A percentile compares a stretch with the other conserved stretches of the same genome.
phyloP scores from a whole-genome alignment of 2,113 vertebrate species.

The Thamnophis sirtalis region DNA sequence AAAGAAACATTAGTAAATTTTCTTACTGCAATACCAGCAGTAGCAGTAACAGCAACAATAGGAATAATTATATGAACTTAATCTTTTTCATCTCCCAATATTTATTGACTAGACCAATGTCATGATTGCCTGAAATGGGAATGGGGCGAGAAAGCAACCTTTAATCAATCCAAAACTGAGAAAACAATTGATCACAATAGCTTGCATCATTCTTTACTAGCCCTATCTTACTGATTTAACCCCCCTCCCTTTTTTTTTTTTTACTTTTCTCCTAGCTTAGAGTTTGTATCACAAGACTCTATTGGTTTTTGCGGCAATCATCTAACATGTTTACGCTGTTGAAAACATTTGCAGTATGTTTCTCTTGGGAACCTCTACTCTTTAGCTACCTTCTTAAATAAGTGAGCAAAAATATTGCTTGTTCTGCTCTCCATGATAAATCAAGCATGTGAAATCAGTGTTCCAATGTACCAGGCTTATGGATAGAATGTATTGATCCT shows the following conservation, averaged over 20 bases:
- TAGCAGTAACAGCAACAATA: neutral
- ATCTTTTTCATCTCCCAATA: neutral
- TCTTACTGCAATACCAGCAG: neutral
- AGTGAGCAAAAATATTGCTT: neutral
- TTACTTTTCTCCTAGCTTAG: neutral
- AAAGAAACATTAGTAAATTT: neutral
- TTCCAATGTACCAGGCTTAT: neutral
- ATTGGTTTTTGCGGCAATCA: neutral
- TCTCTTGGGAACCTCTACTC: neutral
- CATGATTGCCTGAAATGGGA: neutral
- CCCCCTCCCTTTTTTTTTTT: neutral
- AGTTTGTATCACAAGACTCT: neutral
- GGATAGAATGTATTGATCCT: neutral
- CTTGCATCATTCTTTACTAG: neutral
- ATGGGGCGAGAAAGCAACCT: neutral
- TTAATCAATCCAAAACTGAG: neutral
- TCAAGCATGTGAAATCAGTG: neutral
- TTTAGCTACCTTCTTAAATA: neutral
- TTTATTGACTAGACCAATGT: neutral
- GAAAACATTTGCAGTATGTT: neutral
- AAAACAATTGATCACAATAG: neutral
- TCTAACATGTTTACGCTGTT: neutral
- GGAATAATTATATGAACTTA: neutral
- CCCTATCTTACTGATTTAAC: neutral
- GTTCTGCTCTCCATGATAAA: neutral